A percentile compares a stretch with the other conserved stretches of the same genome.
Evolutionary conservation across 37 sponge, comb jelly and placozoan species (phyloP).

Genomic region (Petrosia ficiformis): DNA sequence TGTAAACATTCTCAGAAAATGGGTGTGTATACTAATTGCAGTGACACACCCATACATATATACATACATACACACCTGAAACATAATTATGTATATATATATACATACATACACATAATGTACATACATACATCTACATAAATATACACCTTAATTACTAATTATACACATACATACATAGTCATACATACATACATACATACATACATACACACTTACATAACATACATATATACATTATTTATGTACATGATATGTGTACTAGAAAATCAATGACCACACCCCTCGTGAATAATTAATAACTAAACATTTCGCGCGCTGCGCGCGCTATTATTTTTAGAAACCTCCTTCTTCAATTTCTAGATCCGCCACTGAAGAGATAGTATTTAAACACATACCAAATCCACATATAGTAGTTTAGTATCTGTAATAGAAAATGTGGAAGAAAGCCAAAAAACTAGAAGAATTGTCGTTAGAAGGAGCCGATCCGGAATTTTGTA

Average conservation of each 20-base stretch:
- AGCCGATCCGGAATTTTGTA: conserved; percentile 78
- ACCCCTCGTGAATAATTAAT: too few species aligned
- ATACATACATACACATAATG: background rate
- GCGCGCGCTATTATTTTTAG: too few species aligned
- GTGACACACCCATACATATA: too few species aligned
- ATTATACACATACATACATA: conserved; percentile 9
- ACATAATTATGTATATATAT: too few species aligned
- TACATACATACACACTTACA: conserved; percentile 20
- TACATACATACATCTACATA: background rate
- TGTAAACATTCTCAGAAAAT: too few species aligned
- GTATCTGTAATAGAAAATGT: conserved; percentile 14
- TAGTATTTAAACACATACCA: background rate
- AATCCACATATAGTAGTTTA: background rate
- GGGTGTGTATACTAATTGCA: too few species aligned
- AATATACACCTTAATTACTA: background rate
- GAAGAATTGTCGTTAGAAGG: conserved; percentile 34
- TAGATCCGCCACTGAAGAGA: background rate
- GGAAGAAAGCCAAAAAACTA: conserved; percentile 13
- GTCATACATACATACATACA: conserved; percentile 12
- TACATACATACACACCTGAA: conserved; percentile 9
- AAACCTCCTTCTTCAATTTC: too few species aligned
- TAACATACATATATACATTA: background rate
- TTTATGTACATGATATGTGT: background rate
- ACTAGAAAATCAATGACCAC: too few species aligned
- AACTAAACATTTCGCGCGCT: too few species aligned